A percentile compares a stretch with the other conserved stretches of the same genome.
phyloP scores from a whole-genome alignment of 2,888 invertebrate species.

The Luffia ferchaultella region DNA sequence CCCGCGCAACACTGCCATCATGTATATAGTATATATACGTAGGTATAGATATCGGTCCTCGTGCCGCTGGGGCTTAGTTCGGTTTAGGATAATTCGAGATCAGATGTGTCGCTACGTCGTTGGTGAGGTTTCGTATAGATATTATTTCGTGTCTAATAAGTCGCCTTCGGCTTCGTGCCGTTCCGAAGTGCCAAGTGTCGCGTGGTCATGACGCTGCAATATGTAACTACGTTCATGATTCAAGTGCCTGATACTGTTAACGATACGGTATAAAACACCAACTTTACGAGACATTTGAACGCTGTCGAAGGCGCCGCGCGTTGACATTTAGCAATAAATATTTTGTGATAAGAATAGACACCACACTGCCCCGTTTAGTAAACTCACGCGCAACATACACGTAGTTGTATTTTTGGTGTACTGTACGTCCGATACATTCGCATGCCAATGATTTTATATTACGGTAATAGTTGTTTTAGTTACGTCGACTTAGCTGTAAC shows the following conservation, averaged over 20 bases:
- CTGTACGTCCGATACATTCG: background rate
- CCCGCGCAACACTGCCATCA: conserved; percentile 51
- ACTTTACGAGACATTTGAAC: too few relatives aligned
- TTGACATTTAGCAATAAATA: conserved; percentile 51
- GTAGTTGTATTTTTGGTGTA: background rate
- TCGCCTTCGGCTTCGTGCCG: conserved; percentile 27
- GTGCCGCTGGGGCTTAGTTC: conserved; percentile 17
- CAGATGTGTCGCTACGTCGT: conserved; percentile 15
- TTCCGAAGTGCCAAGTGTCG: conserved; percentile 9
- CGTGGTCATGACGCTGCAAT: conserved; percentile 9
- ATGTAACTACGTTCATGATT: background rate
- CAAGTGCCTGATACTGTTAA: background rate
- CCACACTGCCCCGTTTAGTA: background rate
- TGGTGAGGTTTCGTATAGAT: conserved; percentile 19
- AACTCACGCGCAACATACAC: background rate
- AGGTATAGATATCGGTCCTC: conserved; percentile 19
- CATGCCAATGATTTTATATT: conserved; percentile 27
- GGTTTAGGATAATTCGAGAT: conserved; percentile 32
- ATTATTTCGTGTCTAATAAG: conserved; percentile 24
- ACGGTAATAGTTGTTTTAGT: conserved; percentile 19
- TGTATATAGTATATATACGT: conserved; percentile 59
- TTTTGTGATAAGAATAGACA: conserved; percentile 50
- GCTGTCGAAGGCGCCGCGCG: conserved; percentile 17
- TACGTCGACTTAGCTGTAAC: conserved; percentile 21
- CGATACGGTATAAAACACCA: background rate